These are phyloP conservation scores for Agrochola circellaris DNA, from an alignment of 2,888 invertebrate species.

Conservation along the genomic window DNA sequence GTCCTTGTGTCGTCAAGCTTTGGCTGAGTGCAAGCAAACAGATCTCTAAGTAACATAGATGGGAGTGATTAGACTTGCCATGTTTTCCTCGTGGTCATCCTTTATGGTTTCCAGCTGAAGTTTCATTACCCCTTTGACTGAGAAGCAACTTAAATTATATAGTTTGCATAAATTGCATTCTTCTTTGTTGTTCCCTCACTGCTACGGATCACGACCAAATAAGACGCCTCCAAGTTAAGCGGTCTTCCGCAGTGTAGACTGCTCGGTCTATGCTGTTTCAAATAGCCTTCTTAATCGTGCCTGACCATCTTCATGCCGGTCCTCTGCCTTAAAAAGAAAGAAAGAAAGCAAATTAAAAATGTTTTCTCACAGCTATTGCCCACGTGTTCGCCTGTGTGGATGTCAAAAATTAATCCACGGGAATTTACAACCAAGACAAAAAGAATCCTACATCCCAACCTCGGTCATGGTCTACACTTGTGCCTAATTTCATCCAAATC, in stretches of 20 bases:
- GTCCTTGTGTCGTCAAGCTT: not conserved
- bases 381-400: not conserved
- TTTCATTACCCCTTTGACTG: not conserved
- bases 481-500: not conserved
- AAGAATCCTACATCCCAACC: too few relatives aligned
- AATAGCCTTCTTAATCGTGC: not conserved
- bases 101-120: not conserved
- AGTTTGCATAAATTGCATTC: not conserved
- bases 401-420: not conserved
- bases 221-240: not conserved
- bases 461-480: too few relatives aligned
- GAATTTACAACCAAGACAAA: too few relatives aligned
- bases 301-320: not conserved
- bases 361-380: not conserved
- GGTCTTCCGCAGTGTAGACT: not conserved
- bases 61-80: constrained; percentile 4
- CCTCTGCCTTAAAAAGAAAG: too few relatives aligned
- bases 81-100: not conserved
- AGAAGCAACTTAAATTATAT: not conserved
- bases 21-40: constrained; percentile 16
- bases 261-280: not conserved
- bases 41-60: constrained; percentile 7
- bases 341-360: not conserved
- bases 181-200: not conserved
- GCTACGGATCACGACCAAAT: not conserved